Evolutionary conservation across 2,797 vertebrate genomes (phyloP).

Genomic region (Vultur gryphus): DNA sequence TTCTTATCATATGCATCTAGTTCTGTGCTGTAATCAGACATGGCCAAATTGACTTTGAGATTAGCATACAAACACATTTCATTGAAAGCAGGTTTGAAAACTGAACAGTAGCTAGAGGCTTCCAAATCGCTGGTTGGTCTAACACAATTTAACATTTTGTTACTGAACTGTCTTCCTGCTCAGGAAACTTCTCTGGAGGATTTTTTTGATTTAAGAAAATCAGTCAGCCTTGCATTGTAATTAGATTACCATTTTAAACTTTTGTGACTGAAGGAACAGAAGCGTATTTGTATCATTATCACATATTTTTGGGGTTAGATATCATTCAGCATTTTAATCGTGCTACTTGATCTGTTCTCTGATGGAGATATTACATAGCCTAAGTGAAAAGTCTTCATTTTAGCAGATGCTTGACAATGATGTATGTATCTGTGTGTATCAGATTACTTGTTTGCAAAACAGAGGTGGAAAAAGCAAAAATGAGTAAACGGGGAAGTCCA

Average conservation of each 20-base stretch:
- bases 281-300: slow-evolving; percentile 39
- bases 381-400: not conserved
- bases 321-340: not conserved
- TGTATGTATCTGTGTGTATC: not conserved
- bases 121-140: not conserved
- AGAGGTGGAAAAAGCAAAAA: not conserved
- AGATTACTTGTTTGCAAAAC: slow-evolving; percentile 5
- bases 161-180: slow-evolving; percentile 38
- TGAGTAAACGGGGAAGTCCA: not conserved
- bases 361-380: not conserved
- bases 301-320: not conserved
- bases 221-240: slow-evolving; percentile 35
- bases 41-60: slow-evolving; percentile 33
- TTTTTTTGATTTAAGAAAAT: slow-evolving; percentile 49
- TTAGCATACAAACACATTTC: slow-evolving; percentile 47
- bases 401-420: not conserved
- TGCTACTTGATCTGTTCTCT: not conserved
- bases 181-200: slow-evolving; percentile 37
- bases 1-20: slow-evolving; percentile 36
- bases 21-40: slow-evolving; percentile 42
- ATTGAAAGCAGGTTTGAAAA: slow-evolving; percentile 54
- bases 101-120: slow-evolving; percentile 49
- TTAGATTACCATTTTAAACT: slow-evolving; percentile 48
- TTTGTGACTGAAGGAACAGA: slow-evolving; percentile 10
- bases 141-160: slow-evolving; percentile 20